Conservation (phyloP, 2,888 invertebrate genomes). For the Drosophila subsilvestris region DNA sequence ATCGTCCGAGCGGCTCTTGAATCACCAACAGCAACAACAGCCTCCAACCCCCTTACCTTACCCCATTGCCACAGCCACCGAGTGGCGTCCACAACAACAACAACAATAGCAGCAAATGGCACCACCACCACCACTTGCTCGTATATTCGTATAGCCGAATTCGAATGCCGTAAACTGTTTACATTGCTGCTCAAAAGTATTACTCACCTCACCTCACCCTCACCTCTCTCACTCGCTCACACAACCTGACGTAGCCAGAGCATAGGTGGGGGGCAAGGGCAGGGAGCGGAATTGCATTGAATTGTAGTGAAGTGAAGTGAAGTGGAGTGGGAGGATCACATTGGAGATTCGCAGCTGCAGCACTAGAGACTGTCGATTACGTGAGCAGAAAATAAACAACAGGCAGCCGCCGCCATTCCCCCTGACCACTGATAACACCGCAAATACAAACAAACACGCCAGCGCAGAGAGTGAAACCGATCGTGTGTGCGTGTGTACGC, state of each 20-base stretch:
- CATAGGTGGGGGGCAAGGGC: not conserved
- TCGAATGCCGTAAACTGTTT: constrained; percentile 58
- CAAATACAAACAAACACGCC: not conserved
- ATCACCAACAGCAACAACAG: constrained; percentile 53
- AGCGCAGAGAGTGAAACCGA: not conserved
- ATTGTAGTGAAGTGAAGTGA: constrained; percentile 6
- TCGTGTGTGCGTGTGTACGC: not conserved
- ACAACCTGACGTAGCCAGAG: constrained; percentile 8
- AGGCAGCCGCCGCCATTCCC: constrained; percentile 17
- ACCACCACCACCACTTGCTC: constrained; percentile 6
- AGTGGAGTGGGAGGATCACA: constrained; percentile 10
- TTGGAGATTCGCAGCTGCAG: constrained; percentile 32
- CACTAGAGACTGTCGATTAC: constrained; percentile 36
- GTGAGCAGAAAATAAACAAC: constrained; percentile 42
- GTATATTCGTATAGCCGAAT: constrained; percentile 55
- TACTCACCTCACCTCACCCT: constrained; percentile 35
- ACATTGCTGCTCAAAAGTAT: constrained; percentile 52
- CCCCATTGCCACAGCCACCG: constrained; percentile 5
- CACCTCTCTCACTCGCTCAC: constrained; percentile 31
- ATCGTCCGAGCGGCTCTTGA: constrained; percentile 57
- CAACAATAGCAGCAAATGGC: constrained; percentile 6
- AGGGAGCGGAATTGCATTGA: constrained; percentile 4
- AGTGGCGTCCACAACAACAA: constrained; percentile 31
- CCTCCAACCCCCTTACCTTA: constrained; percentile 9
- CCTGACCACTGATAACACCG: constrained; percentile 34